Base-by-base conservation (phyloP, 1,140 invertebrate genomes). In the Hyposmocoma kahamanoa region DNA sequence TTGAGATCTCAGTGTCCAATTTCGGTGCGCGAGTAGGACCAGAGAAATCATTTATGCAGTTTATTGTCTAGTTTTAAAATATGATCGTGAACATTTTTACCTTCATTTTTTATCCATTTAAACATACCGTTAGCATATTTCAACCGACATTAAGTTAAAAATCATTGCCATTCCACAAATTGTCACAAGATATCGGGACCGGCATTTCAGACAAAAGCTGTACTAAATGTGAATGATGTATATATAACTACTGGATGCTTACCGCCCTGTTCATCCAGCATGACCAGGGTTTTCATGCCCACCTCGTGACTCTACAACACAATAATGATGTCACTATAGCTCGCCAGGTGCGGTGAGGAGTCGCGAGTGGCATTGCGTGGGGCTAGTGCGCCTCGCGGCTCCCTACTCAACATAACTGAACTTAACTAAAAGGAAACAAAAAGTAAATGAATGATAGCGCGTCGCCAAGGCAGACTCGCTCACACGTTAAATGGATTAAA, bases 201-300 rank as follows among this genome's bases (percentile, higher is more conserved):
- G 72, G 78, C 73, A 76, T 73, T 70, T 76, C 69, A 72, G 64
- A 80, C 67, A 75, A 60, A 84, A 85, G 79, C 79, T 76, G 64
- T 72, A 74, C 79, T 83, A 84, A 75, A 69, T 76, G 71, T 75
- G 78, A 62, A 66, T 81, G 75, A 82, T 84, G 71, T 79, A 78
- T 68, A 80, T 74, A 81, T 66, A 79, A 76, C 80, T 85, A 79
- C 74, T 81, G 78, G 86, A 89, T 89, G 90, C 94, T 96, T 95
- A 96, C 94, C 94, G 92, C 94, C 94, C 95, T 95, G 94, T 89
- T 95, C 93, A 91, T 95, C 93, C 93, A 96, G 93, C 94, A 95
- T 95, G 89, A 95, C 93, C 90, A 96, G 93, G 89, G 93, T 92
- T 94, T 94, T 95, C 93, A 95, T 95, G 89, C 94, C 94, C 87